Evolutionary conservation across 2,888 invertebrate genomes (phyloP).

Genomic region (Clepsis dumicolana): DNA sequence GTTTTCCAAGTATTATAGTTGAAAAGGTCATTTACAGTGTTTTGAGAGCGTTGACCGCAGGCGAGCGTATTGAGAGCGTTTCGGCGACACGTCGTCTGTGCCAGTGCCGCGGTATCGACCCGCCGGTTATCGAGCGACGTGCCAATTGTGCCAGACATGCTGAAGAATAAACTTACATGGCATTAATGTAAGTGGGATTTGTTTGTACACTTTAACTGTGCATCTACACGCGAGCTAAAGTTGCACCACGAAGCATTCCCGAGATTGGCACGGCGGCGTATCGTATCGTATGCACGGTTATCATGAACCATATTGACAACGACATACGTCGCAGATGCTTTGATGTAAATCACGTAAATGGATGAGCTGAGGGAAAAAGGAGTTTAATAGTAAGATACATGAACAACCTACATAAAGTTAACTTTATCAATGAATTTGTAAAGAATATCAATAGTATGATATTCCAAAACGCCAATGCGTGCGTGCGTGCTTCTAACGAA

Average conservation of each 20-base stretch:
- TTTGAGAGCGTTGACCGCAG: slow-evolving; percentile 35
- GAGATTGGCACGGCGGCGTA: slow-evolving; percentile 4
- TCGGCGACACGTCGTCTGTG: slow-evolving; percentile 43
- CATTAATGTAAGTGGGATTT: slow-evolving; percentile 32
- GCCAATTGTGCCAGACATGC: slow-evolving; percentile 37
- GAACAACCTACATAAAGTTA: too few species aligned
- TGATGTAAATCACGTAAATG: background rate
- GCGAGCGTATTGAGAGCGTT: slow-evolving; percentile 32
- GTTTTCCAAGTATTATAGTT: slow-evolving; percentile 9
- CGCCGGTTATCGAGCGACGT: slow-evolving; percentile 29
- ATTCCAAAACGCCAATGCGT: background rate
- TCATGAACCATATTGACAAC: background rate
- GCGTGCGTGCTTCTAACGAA: background rate
- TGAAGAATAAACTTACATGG: slow-evolving; percentile 39
- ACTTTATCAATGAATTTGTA: too few species aligned
- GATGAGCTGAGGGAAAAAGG: too few species aligned
- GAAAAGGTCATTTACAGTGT: slow-evolving; percentile 30
- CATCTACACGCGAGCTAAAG: slow-evolving; percentile 26
- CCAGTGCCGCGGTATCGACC: slow-evolving; percentile 42
- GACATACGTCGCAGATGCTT: background rate
- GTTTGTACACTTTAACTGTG: slow-evolving; percentile 6
- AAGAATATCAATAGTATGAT: too few species aligned
- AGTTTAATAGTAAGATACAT: too few species aligned
- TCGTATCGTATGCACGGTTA: background rate
- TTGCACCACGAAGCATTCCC: slow-evolving; percentile 1